Evolutionary conservation across 2,888 invertebrate genomes (phyloP), one percentile per base, ranked within the genome.

Genomic region (Seladonia tumulorum): DNA sequence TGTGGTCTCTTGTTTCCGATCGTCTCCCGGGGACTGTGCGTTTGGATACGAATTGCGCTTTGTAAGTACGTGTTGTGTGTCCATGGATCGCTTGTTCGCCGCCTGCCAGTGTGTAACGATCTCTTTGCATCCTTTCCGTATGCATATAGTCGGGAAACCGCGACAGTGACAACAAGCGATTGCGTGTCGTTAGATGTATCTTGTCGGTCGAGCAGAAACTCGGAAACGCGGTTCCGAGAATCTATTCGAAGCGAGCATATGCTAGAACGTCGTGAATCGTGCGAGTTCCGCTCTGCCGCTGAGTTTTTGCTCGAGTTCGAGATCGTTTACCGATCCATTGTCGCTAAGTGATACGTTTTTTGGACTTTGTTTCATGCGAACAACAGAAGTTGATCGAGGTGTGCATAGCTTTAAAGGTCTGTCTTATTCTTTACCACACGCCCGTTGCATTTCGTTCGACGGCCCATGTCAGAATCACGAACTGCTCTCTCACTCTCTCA

Each of bases 341-440:
- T 68, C 90, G 93, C 92, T 93, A 93, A 94, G 94, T 94, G 94
- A 95, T 93, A 93, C 94, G 95, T 95, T 42, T 95, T 95, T 95
- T 95, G 94, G 95, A 94, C 95, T 96, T 94, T 95, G 95, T 96
- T 96, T 96, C 96, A 96, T 96, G 96, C 96, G 96, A 95, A 96
- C 94, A 92, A 96, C 97, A 98, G 98, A 98, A 98, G 98, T 97
- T 98, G 97, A 97, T 98, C 97, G 98, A 98, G 97, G 98, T 98
- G 97, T 98, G 98, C 97, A 97, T 98, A 96, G 97, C 98, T 95
- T 97, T 98, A 95, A 98, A 98, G 98, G 98, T 98, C 97, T 96
- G 96, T 96, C 94, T 91, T 93, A 92, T 91, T 89, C 80, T 84
- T 87, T 86, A 88, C 86, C 85, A 87, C 86, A 53, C 83, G 79